A percentile compares a stretch with the other conserved stretches of the same genome.
Evolutionary conservation across 2,888 invertebrate species (phyloP).

Genomic region (Apodemia mormo): DNA sequence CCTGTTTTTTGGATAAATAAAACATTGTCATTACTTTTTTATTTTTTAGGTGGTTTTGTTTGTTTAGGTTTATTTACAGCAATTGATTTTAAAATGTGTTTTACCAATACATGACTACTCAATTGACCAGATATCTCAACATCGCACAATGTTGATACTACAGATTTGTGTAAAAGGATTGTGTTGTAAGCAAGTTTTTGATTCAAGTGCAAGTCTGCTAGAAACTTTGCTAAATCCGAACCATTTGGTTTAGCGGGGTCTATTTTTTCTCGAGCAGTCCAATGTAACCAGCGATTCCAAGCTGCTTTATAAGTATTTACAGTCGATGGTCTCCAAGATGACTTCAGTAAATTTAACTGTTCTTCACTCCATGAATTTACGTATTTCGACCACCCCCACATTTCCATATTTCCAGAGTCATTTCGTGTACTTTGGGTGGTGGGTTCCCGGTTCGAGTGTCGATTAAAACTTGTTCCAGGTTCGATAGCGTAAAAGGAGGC

Average conservation of each 20-base stretch:
- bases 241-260: constrained; percentile 22
- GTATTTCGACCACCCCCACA: constrained; percentile 34
- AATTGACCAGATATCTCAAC: no score
- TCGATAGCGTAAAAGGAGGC: no score
- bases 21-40: no score
- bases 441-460: no score
- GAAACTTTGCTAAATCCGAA: no score
- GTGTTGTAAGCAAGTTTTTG: constrained; percentile 29
- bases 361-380: constrained; percentile 28
- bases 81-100: no score
- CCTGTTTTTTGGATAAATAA: no score
- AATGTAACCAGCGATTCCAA: constrained; percentile 37
- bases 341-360: constrained; percentile 27
- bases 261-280: constrained; percentile 29
- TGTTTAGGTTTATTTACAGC: constrained; percentile 21
- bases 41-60: constrained; percentile 22
- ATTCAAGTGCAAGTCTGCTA: constrained; percentile 29
- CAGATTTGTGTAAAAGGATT: no score
- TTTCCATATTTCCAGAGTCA: constrained; percentile 35
- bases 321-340: constrained; percentile 33
- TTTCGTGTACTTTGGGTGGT: no score
- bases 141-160: no score
- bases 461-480: no score
- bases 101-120: no score
- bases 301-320: constrained; percentile 35